Evolutionary conservation across 2,888 invertebrate species (phyloP).

Genomic region (Clanis bilineata): DNA sequence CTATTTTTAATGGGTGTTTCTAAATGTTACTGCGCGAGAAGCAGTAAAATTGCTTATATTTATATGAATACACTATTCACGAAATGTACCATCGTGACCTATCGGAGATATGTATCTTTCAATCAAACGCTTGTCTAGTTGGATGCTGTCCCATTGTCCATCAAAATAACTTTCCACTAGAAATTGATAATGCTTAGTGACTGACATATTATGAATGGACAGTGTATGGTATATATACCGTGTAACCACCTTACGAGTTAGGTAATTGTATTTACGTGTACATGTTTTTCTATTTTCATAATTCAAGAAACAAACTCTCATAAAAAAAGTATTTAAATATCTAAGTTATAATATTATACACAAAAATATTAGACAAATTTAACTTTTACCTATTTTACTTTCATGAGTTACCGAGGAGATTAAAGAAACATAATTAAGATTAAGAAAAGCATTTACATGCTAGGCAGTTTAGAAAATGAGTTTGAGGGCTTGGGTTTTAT

Average conservation of each 20-base stretch:
- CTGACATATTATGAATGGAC: background rate
- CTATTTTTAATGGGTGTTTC: conserved; percentile 2
- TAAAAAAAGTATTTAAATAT: background rate
- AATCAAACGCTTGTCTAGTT: conserved; percentile 16
- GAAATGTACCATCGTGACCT: conserved; percentile 28
- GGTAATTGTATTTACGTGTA: too few relatives aligned
- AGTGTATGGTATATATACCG: background rate
- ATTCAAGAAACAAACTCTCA: background rate
- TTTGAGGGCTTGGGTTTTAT: too few relatives aligned
- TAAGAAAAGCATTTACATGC: too few relatives aligned
- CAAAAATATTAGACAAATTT: too few relatives aligned
- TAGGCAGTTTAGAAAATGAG: too few relatives aligned
- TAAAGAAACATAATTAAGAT: too few relatives aligned
- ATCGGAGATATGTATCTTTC: conserved; percentile 28
- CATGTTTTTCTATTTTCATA: too few relatives aligned
- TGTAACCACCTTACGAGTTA: background rate
- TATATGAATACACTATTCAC: conserved; percentile 20
- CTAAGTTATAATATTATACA: too few relatives aligned
- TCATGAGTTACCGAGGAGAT: too few relatives aligned
- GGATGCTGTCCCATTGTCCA: conserved; percentile 17
- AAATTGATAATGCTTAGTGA: conserved; percentile 13
- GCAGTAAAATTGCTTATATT: conserved; percentile 13
- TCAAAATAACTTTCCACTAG: conserved; percentile 18
- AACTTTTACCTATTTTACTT: too few relatives aligned
- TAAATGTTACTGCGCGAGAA: background rate